A percentile compares a stretch with the other conserved stretches of the same genome.
phyloP scores from a whole-genome alignment of 2,113 vertebrate genomes.

The Nestor notabilis region DNA sequence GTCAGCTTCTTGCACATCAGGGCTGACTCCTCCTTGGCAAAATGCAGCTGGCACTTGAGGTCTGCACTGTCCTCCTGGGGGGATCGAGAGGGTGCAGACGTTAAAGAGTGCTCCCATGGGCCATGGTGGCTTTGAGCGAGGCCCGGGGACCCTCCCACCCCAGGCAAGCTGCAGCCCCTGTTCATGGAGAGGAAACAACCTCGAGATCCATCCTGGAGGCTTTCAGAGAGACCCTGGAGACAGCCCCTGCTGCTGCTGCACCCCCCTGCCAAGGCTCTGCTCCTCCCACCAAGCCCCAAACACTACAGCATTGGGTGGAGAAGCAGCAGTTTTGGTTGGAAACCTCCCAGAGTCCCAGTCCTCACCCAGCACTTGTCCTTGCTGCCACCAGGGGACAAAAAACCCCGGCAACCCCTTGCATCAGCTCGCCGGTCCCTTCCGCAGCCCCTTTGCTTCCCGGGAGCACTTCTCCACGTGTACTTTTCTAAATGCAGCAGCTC shows the following conservation, averaged over 20 bases:
- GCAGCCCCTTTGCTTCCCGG: background rate
- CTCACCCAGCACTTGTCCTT: background rate
- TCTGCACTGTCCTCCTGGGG: slow-evolving; percentile 93
- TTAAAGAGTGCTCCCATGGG: background rate
- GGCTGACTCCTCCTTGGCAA: slow-evolving; percentile 95
- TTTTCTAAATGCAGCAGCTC: background rate
- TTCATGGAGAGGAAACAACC: background rate
- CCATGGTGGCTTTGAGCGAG: rapidly evolving
- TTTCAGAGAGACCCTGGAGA: background rate
- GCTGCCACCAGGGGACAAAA: background rate
- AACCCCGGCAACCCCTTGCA: background rate
- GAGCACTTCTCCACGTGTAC: background rate
- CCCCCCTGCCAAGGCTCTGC: rapidly evolving
- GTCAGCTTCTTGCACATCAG: slow-evolving; percentile 99
- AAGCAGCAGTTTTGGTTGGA: background rate
- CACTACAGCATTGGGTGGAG: rapidly evolving
- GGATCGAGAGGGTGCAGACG: rapidly evolving
- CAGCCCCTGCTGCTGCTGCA: background rate
- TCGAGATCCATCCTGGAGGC: background rate
- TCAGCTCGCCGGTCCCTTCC: background rate
- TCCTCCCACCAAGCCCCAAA: background rate
- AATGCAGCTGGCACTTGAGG: slow-evolving; percentile 96
- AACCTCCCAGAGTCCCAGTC: background rate
- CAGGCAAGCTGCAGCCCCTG: background rate
- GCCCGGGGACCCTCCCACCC: background rate